Evolutionary conservation across 2,888 invertebrate genomes (phyloP), one percentile per base, ranked within the genome.

Genomic region (Trichopria drosophilae): DNA sequence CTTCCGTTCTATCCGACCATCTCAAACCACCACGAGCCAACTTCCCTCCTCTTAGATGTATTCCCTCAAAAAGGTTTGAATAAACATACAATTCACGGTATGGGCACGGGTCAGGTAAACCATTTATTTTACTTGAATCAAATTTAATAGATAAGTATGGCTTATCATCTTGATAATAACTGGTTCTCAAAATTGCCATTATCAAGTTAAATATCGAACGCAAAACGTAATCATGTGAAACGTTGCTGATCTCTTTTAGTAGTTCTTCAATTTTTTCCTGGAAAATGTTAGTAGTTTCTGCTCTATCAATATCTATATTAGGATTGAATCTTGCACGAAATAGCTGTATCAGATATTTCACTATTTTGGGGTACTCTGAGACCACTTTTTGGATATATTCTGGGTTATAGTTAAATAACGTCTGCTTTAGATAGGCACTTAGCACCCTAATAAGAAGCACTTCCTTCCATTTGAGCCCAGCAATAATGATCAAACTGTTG

Each of bases 1-100:
- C 49, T 42, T 49, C 49, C 29, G 15, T 28, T 20, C 49, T 35
- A 37, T 49, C 43, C 12, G 49, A 49, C 49, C 49, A 49, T 20
- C 49, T 26, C 12, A 49, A 22, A 15, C 49, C 49, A 49, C 49
- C 49, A 22, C 49, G 35, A 13, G 49, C 42, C 31, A 49, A 18
- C 37, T 49, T 49, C 6, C 49, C 49, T 20, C 42, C 42, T 36
- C 49, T 26, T 37, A 42, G 41, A 35, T 49, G 48, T 35, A 49
- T 42, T 28, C 35, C 48, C 35, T 49, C 48, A 42, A 49, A 41
- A 36, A 19, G 15, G 15, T 24, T 24, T 28, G 48, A 41, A 42
- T 49, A 49, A 35, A 49, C 18, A 24, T 20, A 49, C 20, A 49
- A 19, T 49, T 49, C 48, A 19, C 35, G 35, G 28, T 34, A 42